Base-by-base conservation (phyloP, 2,797 vertebrate species). In the Yasuhikotakia modesta region DNA sequence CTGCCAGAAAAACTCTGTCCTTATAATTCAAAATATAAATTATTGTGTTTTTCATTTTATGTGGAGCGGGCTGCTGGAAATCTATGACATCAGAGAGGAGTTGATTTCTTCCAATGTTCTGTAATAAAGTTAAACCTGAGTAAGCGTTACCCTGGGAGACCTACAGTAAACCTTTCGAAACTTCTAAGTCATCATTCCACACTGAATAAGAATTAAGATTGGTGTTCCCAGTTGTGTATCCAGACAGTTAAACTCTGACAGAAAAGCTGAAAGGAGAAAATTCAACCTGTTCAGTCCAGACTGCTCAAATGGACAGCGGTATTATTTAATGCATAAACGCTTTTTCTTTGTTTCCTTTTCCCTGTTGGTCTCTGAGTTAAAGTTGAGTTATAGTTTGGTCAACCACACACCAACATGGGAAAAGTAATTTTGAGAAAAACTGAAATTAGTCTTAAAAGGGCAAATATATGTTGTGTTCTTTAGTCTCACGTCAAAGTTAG, bases 121-220 rank as follows among this genome's bases (percentile, higher is more conserved):
- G 24, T 73, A 73, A 73, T 73, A 73, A 61, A 73, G 78, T 58
- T 72, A 46, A 67, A 46, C 66, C 61, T 73, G 70, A 68, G 63
- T 55, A 50, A 79, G 65, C 74, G 71, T 55, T 74, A 58, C 66
- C 65, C 63, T n/a, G 65, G 78, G 78, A 80, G 60, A 48, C 45
- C 57, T 53, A 77, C 70, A 77, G 43, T 63, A 65, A 65, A 71
- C 76, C 68, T 53, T 27, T 60, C 57, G 32, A 78, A n/a, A 78
- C 68, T 78, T 78, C 68, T 55, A 63, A 70, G 58, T 32, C 70
- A 68, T 78, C 68, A 78, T 77, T 77, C 66, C 67, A 70, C 21
- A 61, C 55, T 70, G 75, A 53, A 61, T 70, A 35, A 70, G 66
- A 77, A 77, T 70, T 77, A 70, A 70, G 30, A 63, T 6, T 14